Base-by-base conservation (phyloP, 1,140 invertebrate genomes). In the Penaeus indicus region DNA sequence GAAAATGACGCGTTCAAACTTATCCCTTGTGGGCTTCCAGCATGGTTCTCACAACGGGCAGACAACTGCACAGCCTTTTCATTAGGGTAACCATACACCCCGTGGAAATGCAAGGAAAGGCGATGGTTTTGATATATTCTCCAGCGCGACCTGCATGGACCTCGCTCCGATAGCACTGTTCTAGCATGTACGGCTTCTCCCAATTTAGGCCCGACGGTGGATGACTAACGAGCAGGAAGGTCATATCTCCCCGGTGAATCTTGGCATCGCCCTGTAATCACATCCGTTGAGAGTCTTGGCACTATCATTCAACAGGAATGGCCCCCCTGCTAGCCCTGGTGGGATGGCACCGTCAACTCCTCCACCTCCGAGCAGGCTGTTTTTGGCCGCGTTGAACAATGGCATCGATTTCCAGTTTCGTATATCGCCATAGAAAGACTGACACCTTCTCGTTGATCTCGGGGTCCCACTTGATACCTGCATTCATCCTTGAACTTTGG, bases 321-420 rank as follows among this genome's bases (percentile, higher is more conserved):
- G 91, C n/a, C n/a, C n/a, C 54, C 96, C 96, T 84, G 97, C 97
- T 22, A n/a, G 95, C 96, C 91, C 94, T 93, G 92, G n/a, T n/a
- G 97, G 97, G 92, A 98, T 98, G 18, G 96, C 96, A 86, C 96
- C 96, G 93, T 98, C 97, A 54, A 98, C 96, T 94, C 97, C 97
- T 61, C 97, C 97, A 54, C 97, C 97, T 67, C 96, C 97, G 27
- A 95, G 92, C 54, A 99, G 93, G 21, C 92, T 92, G 11, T 94
- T 94, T 93, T 99, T 98, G 2, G 97, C 97, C 79, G 97, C 97
- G 95, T 98, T 99, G 0, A n/a, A 97, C 97, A 92, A 99, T 97
- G 5, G 95, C 96, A 94, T 98, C 97, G 86, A 98, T 95, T 94
- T 97, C 96, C 19, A 98, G 93, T 69, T 94, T 94, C 1, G 97